Base-by-base conservation (phyloP, 2,888 invertebrate species). In the Euzophera pinguis region DNA sequence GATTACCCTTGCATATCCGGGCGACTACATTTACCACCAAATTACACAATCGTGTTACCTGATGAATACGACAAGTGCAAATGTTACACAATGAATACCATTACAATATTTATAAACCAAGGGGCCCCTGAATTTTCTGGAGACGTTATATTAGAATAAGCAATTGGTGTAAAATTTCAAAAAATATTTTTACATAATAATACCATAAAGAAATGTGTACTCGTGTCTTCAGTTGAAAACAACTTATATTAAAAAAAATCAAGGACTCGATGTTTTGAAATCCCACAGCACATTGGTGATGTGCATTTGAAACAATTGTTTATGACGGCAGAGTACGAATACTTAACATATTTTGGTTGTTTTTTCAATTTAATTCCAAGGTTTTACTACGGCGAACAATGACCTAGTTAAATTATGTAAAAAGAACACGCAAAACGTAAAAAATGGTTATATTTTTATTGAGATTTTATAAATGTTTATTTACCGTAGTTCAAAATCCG, bases 141-240 rank as follows among this genome's bases (percentile, higher is more conserved):
- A 59, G 61, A 59, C 62, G 64, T 3, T n/a, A n/a, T n/a, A n/a
- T n/a, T 64, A 65, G 67, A 62, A 63, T 58, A 70, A 71, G 71
- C 62, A 65, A 62, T 61, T 65, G 61, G 6, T 67, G 63, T 61
- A 56, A 61, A 60, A 66, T 65, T 56, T 59, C 53, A 61, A 60
- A 64, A n/a, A 62, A 60, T 62, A 55, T 59, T 54, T 74, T 71
- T 71, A 65, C 66, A 73, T 71, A 72, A 73, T 67, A 71, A 64
- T 65, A 65, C 67, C 58, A 70, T 73, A 63, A 52, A 57, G 37
- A 38, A 52, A 58, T 50, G 51, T 58, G 55, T 42, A 47, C 49
- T 51, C 48, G 56, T 52, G 49, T 50, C 52, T 59, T 55, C 54
- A 53, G 48, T 53, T 49, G 38, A 54, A 55, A 60, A 53, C 43